A percentile compares a stretch with the other conserved stretches of the same genome.
phyloP scores from a whole-genome alignment of 2,113 vertebrate species.

The Perca flavescens region DNA sequence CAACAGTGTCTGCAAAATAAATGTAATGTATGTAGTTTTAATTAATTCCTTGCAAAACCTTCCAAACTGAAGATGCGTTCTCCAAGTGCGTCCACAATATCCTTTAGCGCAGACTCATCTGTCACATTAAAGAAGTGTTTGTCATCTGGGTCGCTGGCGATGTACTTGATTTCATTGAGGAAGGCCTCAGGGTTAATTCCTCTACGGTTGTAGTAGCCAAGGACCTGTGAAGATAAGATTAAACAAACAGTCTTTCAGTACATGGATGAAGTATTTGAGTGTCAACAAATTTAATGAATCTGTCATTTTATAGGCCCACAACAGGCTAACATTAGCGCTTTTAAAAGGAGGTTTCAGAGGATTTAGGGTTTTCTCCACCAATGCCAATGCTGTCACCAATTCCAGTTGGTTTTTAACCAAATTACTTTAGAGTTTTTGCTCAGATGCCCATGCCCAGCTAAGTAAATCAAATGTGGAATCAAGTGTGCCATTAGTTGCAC shows the following conservation, averaged over 20 bases:
- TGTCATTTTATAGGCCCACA: background rate
- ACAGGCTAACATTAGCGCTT: background rate
- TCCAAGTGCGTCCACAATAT: conserved; percentile 96
- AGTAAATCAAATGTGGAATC: conserved; percentile 2
- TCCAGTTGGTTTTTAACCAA: conserved; percentile 29
- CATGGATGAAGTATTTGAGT: background rate
- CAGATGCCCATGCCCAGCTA: background rate
- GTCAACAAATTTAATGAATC: background rate
- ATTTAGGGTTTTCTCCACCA: conserved; percentile 14
- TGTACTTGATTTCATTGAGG: conserved; percentile 95
- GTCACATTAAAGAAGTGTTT: conserved; percentile 99
- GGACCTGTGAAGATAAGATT: conserved; percentile 84
- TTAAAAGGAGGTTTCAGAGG: conserved; percentile 5
- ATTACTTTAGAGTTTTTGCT: conserved; percentile 38
- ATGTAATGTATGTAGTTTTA: background rate
- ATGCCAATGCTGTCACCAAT: background rate
- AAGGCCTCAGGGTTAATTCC: conserved; percentile 97
- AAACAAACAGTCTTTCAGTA: background rate
- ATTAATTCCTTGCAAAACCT: conserved; percentile 79
- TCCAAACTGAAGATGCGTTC: conserved; percentile 97
- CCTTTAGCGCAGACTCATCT: conserved; percentile 94
- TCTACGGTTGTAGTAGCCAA: conserved; percentile 97
- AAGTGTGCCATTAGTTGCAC: conserved; percentile 31
- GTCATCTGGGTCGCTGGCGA: conserved; percentile 96
- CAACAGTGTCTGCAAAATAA: background rate